Evolutionary conservation across 2,888 invertebrate species (phyloP), one percentile per base, ranked within the genome.

Genomic region (Phyto melanocephala): DNA sequence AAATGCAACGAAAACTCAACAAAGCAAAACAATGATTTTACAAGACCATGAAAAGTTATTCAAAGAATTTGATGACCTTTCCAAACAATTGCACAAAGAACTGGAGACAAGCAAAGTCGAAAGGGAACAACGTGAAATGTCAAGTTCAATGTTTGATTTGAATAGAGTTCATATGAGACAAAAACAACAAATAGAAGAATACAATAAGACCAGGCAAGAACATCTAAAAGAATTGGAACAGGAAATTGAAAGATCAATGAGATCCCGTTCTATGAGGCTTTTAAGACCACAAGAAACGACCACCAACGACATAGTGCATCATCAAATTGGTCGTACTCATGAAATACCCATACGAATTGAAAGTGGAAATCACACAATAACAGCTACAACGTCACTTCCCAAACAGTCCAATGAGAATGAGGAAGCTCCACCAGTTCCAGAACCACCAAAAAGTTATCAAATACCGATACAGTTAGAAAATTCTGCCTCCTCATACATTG

Each of bases 11-110:
- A 20, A 50, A 52, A 40, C 37, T 1, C 20, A 50, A 17, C 47
- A 50, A 4, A 42, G 28, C 20, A 71, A 70, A 77, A 76, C 65
- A 63, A 81, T 78, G 85, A 85, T 80, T 15, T 74, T 85, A 70
- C 88, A 89, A 85, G 90, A 90, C 83, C 88, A 87, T 84, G 90
- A 91, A 82, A 88, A 87, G 84, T 86, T 91, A 40, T 90, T 91
- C 88, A 91, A 91, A 87, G 91, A 91, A 86, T 91, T 91, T 80
- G 91, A 91, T 74, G 88, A 89, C 40, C 86, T 90, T n/a, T 90
- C 91, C 2, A 89, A 89, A 79, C 87, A 90, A 63, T 86, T 91
- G 62, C 87, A 89, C 63, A 86, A 86, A 71, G 90, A 90, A 82
- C 86, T 91, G 76, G 88, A 88, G 15, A 86, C 87, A 10, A 87